phyloP scores from a whole-genome alignment of 2,888 invertebrate species.

The Tethea ocularis region DNA sequence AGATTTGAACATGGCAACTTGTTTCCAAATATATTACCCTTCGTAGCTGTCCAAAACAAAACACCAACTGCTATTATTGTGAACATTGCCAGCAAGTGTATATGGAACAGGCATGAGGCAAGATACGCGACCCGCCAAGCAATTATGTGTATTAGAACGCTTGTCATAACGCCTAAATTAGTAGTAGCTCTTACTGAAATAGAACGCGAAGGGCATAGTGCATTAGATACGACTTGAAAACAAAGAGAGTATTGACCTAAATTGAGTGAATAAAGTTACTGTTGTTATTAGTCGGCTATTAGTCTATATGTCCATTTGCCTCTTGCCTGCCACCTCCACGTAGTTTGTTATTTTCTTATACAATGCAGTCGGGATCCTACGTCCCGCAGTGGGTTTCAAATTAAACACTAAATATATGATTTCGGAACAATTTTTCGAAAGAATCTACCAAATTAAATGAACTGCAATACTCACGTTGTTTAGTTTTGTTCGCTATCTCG shows the following conservation, averaged over 20 bases:
- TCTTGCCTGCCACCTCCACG: not conserved
- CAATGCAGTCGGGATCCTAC: no score
- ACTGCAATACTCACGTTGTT: slow-evolving; percentile 59
- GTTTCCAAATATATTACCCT: slow-evolving; percentile 34
- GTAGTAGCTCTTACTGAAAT: slow-evolving; percentile 52
- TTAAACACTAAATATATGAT: no score
- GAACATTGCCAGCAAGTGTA: slow-evolving; percentile 46
- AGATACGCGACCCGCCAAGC: slow-evolving; percentile 55
- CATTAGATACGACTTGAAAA: slow-evolving; percentile 7
- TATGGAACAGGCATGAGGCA: slow-evolving; percentile 38
- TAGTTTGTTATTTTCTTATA: no score
- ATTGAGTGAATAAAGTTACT: no score
- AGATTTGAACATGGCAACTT: slow-evolving; percentile 26
- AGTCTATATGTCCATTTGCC: not conserved
- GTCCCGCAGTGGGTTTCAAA: no score
- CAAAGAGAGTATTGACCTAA: not conserved
- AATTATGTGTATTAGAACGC: slow-evolving; percentile 51
- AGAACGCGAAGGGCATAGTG: slow-evolving; percentile 27
- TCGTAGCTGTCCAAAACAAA: slow-evolving; percentile 72
- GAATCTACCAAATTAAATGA: not conserved
- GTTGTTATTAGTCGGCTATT: not conserved
- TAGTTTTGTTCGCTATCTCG: slow-evolving; percentile 24
- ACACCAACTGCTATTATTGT: slow-evolving; percentile 64
- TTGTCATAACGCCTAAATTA: slow-evolving; percentile 44
- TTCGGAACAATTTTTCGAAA: not conserved